Conservation (phyloP, 2,797 vertebrate species). For the Cygnus olor region DNA sequence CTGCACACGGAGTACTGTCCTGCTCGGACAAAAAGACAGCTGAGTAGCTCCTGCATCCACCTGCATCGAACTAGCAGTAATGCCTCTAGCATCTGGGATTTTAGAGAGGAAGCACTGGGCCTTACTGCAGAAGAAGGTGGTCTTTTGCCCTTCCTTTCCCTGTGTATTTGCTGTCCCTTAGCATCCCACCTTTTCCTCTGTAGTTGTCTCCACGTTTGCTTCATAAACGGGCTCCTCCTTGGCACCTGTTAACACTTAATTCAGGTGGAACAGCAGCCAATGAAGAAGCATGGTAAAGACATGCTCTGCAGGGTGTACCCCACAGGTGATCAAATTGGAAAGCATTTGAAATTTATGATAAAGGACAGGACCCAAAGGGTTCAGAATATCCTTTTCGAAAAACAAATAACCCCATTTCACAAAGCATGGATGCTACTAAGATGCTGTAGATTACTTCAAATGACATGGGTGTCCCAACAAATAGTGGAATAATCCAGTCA, state of each 20-base stretch:
- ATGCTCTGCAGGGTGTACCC: fast-evolving
- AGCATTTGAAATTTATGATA: not conserved
- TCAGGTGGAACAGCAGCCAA: not conserved
- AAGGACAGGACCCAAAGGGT: not conserved
- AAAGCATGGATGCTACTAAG: not conserved
- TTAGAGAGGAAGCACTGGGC: constrained; percentile 77
- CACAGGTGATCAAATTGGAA: not conserved
- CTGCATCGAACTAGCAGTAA: constrained; percentile 78
- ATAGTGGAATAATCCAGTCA: not conserved
- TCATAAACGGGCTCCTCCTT: not conserved
- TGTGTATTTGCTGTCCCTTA: not conserved
- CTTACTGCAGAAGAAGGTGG: constrained; percentile 79
- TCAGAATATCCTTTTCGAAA: not conserved
- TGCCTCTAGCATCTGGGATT: constrained; percentile 81
- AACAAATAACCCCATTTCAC: not conserved
- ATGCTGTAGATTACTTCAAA: not conserved
- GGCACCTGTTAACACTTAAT: not conserved
- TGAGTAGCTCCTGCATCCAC: constrained; percentile 79
- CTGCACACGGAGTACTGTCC: constrained; percentile 74
- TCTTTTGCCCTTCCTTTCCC: constrained; percentile 38
- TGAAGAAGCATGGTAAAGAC: not conserved
- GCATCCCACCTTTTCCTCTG: not conserved
- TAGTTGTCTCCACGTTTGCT: not conserved
- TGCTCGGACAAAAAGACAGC: constrained; percentile 75
- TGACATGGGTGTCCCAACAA: not conserved